Evolutionary conservation across 2,888 invertebrate species (phyloP), one percentile per base, ranked within the genome.

Genomic region (Lasioglossum calceatum): DNA sequence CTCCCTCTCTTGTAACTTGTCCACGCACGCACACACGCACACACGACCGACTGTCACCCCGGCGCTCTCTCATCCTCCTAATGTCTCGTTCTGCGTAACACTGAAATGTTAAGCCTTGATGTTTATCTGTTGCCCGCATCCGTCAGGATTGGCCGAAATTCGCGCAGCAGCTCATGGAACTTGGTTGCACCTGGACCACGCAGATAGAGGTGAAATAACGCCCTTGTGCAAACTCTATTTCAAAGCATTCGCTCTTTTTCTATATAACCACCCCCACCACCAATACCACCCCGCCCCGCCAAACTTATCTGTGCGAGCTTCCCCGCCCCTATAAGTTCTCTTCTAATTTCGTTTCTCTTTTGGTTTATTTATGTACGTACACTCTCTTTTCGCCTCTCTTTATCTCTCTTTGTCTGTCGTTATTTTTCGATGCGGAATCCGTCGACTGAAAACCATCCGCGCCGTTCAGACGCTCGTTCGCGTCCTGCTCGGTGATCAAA

Each of bases 111-210:
- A 90, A 88, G 85, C 89, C 83, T 87, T 91, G 88, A 84, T 92
- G 92, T 94, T 95, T 94, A 93, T 95, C 93, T 95, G 94, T 95
- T 95, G 90, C 93, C 94, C 94, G 94, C 94, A 92, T 92, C 90
- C 93, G 95, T 94, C 96, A 98, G 98, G 98, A 97, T 96, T 98
- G 97, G 97, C 97, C 97, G 96, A 97, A 97, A 96, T 96, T 98
- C 97, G 97, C 98, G 96, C 97, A 97, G 96, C 97, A 97, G 96
- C 97, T 98, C 96, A 97, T 97, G 96, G 98, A 97, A 96, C 97
- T 97, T 94, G 97, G 97, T 96, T 97, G 97, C 96, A 97, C 97
- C 96, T 97, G 97, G 97, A 97, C 97, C 96, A 97, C 97, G 94
- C 97, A 97, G 96, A 96, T 97, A 95, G 97, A 97, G 97, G 97